A percentile compares a stretch with the other conserved stretches of the same genome.
phyloP scores from a whole-genome alignment of 1,140 invertebrate species.

The Ceratosolen fusciceps region DNA sequence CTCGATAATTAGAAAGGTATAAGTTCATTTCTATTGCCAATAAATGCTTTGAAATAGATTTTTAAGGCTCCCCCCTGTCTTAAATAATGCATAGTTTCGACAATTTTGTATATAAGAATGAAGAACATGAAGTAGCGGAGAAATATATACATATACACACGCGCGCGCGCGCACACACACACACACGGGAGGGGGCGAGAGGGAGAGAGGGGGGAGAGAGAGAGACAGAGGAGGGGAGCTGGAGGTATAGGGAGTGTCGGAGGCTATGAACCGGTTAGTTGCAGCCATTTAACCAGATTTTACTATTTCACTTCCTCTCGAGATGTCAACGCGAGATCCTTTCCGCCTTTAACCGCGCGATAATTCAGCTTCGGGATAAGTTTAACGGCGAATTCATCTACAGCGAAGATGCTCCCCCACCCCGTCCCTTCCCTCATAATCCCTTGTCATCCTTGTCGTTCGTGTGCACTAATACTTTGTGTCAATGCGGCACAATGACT shows the following conservation, averaged over 20 bases:
- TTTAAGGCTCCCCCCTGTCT: no score
- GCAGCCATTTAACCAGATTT: conserved; percentile 42
- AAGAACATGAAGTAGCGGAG: neutral
- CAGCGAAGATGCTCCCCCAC: conserved; percentile 9
- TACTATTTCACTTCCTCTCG: conserved; percentile 24
- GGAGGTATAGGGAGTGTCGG: neutral
- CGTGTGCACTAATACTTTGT: conserved; percentile 3
- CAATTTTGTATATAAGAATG: no score
- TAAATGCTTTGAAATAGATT: no score
- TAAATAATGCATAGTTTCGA: no score
- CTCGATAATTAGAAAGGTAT: no score
- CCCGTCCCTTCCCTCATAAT: neutral
- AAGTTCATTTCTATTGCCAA: no score
- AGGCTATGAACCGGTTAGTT: neutral
- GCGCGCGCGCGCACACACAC: no score
- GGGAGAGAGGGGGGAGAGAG: neutral
- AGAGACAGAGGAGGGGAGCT: neutral
- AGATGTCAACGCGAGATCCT: neutral
- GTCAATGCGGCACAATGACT: conserved; percentile 9
- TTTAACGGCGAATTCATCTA: conserved; percentile 40
- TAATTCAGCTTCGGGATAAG: conserved; percentile 28
- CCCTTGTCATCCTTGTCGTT: neutral
- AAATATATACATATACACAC: no score
- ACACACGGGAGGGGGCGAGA: no score
- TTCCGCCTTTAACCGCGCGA: conserved; percentile 12